Evolutionary conservation across 1,140 invertebrate genomes (phyloP), one percentile per base, ranked within the genome.

Genomic region (Coenobita brevimanus): DNA sequence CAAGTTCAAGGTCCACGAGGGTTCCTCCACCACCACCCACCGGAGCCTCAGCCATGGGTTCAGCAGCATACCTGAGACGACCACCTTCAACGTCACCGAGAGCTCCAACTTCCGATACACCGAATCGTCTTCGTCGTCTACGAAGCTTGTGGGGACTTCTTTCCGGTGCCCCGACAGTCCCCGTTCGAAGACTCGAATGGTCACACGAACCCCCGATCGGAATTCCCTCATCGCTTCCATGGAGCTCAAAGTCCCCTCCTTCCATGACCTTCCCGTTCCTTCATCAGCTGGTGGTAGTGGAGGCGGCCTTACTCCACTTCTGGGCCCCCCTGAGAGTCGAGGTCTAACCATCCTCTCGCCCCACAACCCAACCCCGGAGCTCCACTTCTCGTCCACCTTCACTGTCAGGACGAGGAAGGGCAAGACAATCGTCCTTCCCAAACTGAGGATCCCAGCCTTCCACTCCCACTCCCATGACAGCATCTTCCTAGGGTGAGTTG

Each of bases 271-370:
- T 2, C 41, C 62, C 36, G 82, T 73, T 67, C 81, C 89, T 17
- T 71, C 62, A 17, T 62, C 89, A 33, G n/a, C n/a, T n/a, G 69
- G 46, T 2, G 54, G 73, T 4, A 79, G 82, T 33, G 79, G 30
- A 6, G 38, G 33, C 13, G 76, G 84, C 27, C 84, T 84, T 10
- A 83, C 89, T 13, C 84, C 89, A 3, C 41, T 88, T 8, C 17
- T 82, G 64, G 89, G 89, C 1, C 81, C 60, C n/a, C 88, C 83
- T 3, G 92, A 94, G 41, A 94, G 95, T 80, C 91, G 95, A 24
- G 94, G 93, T 62, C 93, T 96, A 36, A 96, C 95, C 6, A 96
- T 96, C 67, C 92, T 96, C 57, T 96, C 95, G 64, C 96, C 96
- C 0, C 95, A 96, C 91, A 96, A 95, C 91, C 96, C 95, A 0